phyloP scores from a whole-genome alignment of 2,797 vertebrate genomes.

The Schizopygopsis pylzovi region DNA sequence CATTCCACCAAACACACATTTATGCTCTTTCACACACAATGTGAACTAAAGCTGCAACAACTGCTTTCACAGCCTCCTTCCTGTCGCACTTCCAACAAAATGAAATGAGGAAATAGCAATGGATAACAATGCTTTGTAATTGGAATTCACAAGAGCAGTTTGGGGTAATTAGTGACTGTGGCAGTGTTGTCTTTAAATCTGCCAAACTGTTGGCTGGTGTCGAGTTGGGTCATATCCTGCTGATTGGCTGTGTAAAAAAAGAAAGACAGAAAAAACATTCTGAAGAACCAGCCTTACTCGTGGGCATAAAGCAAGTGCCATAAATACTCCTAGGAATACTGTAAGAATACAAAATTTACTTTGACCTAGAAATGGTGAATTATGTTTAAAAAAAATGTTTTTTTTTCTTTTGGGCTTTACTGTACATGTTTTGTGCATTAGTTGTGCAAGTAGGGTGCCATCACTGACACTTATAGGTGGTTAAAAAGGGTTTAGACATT shows the following conservation, averaged over 20 bases:
- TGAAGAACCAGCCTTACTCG: constrained; percentile 39
- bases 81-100: constrained; percentile 7
- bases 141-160: constrained; percentile 35
- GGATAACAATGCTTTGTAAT: constrained; percentile 8
- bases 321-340: constrained; percentile 62
- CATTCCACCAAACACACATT: constrained; percentile 34
- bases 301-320: constrained; percentile 31
- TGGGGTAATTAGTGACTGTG: constrained; percentile 36
- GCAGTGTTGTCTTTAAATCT: constrained; percentile 44
- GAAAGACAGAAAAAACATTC: not conserved
- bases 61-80: constrained; percentile 13
- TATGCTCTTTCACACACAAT: constrained; percentile 41
- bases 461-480: not conserved
- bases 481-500: not conserved
- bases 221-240: constrained; percentile 23
- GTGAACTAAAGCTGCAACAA: not conserved
- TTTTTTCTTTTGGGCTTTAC: not conserved
- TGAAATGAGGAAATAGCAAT: not conserved
- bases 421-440: constrained; percentile 27
- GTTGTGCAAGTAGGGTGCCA: constrained; percentile 16
- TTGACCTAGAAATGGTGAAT: constrained; percentile 18
- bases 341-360: constrained; percentile 51
- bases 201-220: constrained; percentile 44
- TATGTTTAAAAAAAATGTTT: not conserved
- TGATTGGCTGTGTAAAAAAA: constrained; percentile 24